Evolutionary conservation across 2,888 invertebrate genomes (phyloP), one percentile per base, ranked within the genome.

Genomic region (Gastracanthus pulcherrimus): DNA sequence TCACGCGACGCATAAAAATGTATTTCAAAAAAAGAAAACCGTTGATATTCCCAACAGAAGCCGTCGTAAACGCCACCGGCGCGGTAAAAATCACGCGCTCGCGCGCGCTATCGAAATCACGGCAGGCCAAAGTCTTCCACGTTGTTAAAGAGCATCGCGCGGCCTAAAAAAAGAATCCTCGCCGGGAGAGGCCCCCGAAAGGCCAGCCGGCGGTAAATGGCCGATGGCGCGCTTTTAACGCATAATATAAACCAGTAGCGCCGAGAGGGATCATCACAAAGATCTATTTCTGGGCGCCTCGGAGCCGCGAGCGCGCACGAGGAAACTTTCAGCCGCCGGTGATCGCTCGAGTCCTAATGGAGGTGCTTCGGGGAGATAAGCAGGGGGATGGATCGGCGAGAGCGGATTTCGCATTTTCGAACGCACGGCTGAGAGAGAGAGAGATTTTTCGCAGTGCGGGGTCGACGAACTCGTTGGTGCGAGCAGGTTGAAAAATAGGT

Each of bases 161-260:
- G 23, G 26, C 55, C 80, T 80, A 80, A 80, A 80, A 80, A 80
- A 76, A 80, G 80, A 64, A 62, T 41, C n/a, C n/a, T n/a, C n/a
- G n/a, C n/a, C n/a, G n/a, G n/a, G n/a, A n/a, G n/a, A n/a, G n/a
- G n/a, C n/a, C n/a, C n/a, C n/a, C n/a, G n/a, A n/a, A n/a, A n/a
- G n/a, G n/a, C n/a, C n/a, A n/a, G n/a, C n/a, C 16, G 5, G n/a
- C 19, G 7, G n/a, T 23, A 34, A 60, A 58, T 62, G 55, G 71
- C 55, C 62, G 76, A 69, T 69, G 51, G 64, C 34, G 55, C 55
- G 41, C 41, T 64, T 80, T 36, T 38, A 75, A 80, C 45, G 76
- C 62, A 71, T 48, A n/a, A 58, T 41, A 78, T 45, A 60, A 60
- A 60, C 34, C 60, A 62, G n/a, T 55, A 55, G 55, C 55, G 11